Conservation (phyloP, 1,140 invertebrate species). For the Drosophila quadrilineata region DNA sequence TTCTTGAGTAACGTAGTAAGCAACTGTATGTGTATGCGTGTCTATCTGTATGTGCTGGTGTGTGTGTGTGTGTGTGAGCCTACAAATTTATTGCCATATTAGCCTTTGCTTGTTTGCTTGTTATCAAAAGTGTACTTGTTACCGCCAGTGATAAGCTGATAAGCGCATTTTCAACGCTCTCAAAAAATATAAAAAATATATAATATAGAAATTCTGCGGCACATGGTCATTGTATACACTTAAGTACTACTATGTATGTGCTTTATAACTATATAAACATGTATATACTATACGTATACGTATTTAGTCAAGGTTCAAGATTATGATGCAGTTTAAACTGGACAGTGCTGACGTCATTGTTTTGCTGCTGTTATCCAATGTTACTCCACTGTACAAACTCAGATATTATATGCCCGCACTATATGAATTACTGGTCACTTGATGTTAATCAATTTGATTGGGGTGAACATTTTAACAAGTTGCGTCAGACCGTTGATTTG, state of each 20-base stretch:
- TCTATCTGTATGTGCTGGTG: background rate
- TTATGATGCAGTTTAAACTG: slow-evolving; percentile 59
- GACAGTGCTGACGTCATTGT: slow-evolving; percentile 53
- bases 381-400: slow-evolving; percentile 1
- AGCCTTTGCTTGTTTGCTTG: slow-evolving; percentile 25
- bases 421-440: slow-evolving; percentile 17
- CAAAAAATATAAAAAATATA: slow-evolving; percentile 1
- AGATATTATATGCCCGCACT: background rate
- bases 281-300: background rate
- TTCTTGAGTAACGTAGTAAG: too few relatives aligned
- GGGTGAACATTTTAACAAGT: slow-evolving; percentile 15
- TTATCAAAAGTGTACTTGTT: slow-evolving; percentile 25
- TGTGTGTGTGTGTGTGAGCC: too few relatives aligned
- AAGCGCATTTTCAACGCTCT: background rate
- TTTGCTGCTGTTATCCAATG: slow-evolving; percentile 20
- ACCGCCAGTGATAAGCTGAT: slow-evolving; percentile 29
- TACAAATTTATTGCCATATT: slow-evolving; percentile 37
- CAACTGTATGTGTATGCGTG: too few relatives aligned
- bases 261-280: background rate
- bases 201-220: too few relatives aligned
- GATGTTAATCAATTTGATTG: slow-evolving; percentile 30
- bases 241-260: background rate
- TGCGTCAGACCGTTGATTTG: slow-evolving; percentile 18
- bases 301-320: slow-evolving; percentile 20
- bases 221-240: slow-evolving; percentile 25